A percentile compares a stretch with the other conserved stretches of the same genome.
These are phyloP conservation scores for Mactra quadrangularis DNA, from an alignment of 1,140 invertebrate species.

Conservation along the genomic window DNA sequence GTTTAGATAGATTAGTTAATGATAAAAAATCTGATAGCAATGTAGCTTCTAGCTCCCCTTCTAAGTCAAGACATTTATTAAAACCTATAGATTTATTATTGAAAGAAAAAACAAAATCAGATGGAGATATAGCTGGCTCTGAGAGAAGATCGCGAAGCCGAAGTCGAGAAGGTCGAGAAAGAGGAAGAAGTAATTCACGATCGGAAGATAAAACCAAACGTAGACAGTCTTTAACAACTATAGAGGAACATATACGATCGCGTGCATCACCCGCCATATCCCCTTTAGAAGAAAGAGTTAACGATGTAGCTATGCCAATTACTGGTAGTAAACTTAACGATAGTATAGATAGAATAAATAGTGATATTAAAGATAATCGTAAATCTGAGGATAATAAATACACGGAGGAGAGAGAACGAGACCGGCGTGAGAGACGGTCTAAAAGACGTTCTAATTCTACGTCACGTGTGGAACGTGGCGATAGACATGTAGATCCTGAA, in stretches of 20 bases:
- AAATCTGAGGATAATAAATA: slow-evolving; percentile 36
- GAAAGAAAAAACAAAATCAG: slow-evolving; percentile 59
- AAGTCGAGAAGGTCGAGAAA: slow-evolving; percentile 40
- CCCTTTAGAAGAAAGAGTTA: slow-evolving; percentile 47
- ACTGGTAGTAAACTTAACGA: slow-evolving; percentile 30
- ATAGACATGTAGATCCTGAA: slow-evolving; percentile 47
- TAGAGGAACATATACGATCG: slow-evolving; percentile 59
- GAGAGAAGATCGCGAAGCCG: slow-evolving; percentile 25
- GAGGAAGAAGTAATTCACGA: slow-evolving; percentile 33
- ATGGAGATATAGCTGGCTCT: slow-evolving; percentile 59
- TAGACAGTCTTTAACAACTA: slow-evolving; percentile 61
- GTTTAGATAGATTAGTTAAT: slow-evolving; percentile 50
- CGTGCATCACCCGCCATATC: slow-evolving; percentile 37
- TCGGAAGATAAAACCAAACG: slow-evolving; percentile 56
- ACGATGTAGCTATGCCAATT: slow-evolving; percentile 12
- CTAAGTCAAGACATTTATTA: slow-evolving; percentile 56
- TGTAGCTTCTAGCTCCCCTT: slow-evolving; percentile 40
- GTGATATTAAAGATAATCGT: slow-evolving; percentile 44
- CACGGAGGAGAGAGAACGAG: slow-evolving; percentile 32
- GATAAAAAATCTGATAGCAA: slow-evolving; percentile 40
- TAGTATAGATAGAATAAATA: slow-evolving; percentile 29
- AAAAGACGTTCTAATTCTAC: slow-evolving; percentile 70
- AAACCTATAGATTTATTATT: slow-evolving; percentile 61
- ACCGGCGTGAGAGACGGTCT: slow-evolving; percentile 16
- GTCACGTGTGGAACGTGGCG: slow-evolving; percentile 62